Base-by-base conservation (phyloP, 1,140 invertebrate species). In the Drosophila cardini region DNA sequence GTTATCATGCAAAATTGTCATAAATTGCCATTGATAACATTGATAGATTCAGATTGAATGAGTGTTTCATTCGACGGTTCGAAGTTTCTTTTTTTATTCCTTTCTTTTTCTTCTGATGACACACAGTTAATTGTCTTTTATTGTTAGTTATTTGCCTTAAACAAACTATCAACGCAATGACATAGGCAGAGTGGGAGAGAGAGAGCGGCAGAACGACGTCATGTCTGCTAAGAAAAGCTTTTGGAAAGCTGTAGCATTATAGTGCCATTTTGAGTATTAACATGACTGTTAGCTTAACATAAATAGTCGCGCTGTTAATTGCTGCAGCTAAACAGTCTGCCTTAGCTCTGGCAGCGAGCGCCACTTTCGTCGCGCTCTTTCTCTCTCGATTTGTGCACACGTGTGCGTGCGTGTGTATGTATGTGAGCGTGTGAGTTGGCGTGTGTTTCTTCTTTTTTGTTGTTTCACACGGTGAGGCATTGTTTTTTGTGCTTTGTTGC, bases 401-500 rank as follows among this genome's bases (percentile, higher is more conserved):
- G 30, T 50, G 11, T 42, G 34, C 42, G 40, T 42, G 40, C 32
- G 56, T 55, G 42, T 52, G 48, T 56, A 52, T 43, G 43, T 48
- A 70, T 72, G 46, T 36, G 15, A 16, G 53, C 38, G 21, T 38
- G 38, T 34, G 34, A 26, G 18, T 42, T 4, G 34, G 40, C 38
- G 38, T 50, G 26, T 75, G 63, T 36, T 69, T 50, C 42, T 53
- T 55, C 36, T 63, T 57, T 38, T 36, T 43, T 57, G 45, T 26
- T 57, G 34, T 16, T 61, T 67, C 48, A 61, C 62, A 61, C 30
- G 21, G 18, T 16, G 6, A 45, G 38, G 58, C 69, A 64, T 83
- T 82, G 72, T 79, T 71, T 76, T 74, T 63, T 48, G 48, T 68
- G 43, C 42, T 52, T 43, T 32, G 13, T 58, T 40, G 52, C 46